Evolutionary conservation across 92 coral and sea anemone species (phyloP), one percentile per base, ranked within the genome.

Genomic region (Pocillopora grandis): DNA sequence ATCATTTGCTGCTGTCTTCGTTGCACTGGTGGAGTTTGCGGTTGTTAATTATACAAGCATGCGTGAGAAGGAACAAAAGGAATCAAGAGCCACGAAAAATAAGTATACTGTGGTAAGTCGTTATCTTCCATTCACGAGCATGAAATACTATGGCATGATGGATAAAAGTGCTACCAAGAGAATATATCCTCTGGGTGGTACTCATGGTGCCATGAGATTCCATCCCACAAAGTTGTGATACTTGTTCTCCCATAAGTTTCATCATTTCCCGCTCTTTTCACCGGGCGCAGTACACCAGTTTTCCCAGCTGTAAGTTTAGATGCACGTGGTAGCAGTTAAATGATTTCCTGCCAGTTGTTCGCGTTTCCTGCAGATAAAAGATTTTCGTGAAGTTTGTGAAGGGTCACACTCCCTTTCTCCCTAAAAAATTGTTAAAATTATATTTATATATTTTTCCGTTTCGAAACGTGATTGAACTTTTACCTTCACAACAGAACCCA

Each of bases 11-110:
- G 72, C 69, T 64, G 93, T 90, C 8, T 90, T 90, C 81, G 93
- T 88, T 31, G 93, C 93, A 17, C 89, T 90, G 71, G 85, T 90
- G 5, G 93, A 90, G 87, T 90, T 87, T 71, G 93, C 93, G 20
- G 91, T 89, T 70, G 93, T 90, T 12, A 90, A 90, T 64, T 90
- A 87, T 63, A 65, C 81, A 55, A 86, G 87, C 69, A 86, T 90
- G 81, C 78, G 88, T 76, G 89, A 82, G 31, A 86, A 90, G 62
- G 77, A 77, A 13, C 42, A 31, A 12, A 87, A 84, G 52, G 52
- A 69, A 31, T 35, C 72, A 20, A 68, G 67, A 62, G 21, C 71
- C 9, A 16, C 71, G 56, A 73, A 73, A 73, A 62, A 62, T 12
- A 72, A 72, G 63, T 81, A 81, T 75, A 73, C 61, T 18, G 81